Conservation (phyloP, 2,113 vertebrate species). For the Diphyllodes magnificus region DNA sequence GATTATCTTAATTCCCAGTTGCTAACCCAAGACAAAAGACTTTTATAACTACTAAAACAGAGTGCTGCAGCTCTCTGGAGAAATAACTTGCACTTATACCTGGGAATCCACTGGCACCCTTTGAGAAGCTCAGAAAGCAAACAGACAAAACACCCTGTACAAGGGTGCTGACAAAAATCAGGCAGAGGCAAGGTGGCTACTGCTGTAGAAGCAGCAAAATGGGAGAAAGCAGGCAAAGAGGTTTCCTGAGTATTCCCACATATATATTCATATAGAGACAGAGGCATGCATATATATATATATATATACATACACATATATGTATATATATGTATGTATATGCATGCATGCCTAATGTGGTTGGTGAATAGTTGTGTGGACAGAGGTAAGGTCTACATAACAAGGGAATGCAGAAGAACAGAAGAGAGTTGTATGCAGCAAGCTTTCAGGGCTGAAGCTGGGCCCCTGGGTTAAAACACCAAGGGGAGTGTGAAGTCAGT, state of each 20-base stretch:
- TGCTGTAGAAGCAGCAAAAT: background rate
- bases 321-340: background rate
- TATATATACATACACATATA: accelerated
- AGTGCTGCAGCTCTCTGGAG: background rate
- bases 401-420: background rate
- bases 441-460: background rate
- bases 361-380: background rate
- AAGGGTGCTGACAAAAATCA: background rate
- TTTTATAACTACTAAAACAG: background rate
- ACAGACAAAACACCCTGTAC: background rate
- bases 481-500: background rate
- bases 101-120: background rate
- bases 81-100: background rate
- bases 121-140: background rate
- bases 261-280: background rate
- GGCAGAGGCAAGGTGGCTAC: background rate
- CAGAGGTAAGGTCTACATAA: background rate
- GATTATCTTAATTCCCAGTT: background rate
- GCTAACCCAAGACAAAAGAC: constrained; percentile 1
- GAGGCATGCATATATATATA: background rate
- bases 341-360: background rate
- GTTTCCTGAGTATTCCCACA: background rate
- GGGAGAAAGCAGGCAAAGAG: background rate
- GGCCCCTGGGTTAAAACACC: background rate
- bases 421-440: background rate